Evolutionary conservation across 2,797 vertebrate species (phyloP), one percentile per base, ranked within the genome.

Genomic region (Schizopygopsis pylzovi): DNA sequence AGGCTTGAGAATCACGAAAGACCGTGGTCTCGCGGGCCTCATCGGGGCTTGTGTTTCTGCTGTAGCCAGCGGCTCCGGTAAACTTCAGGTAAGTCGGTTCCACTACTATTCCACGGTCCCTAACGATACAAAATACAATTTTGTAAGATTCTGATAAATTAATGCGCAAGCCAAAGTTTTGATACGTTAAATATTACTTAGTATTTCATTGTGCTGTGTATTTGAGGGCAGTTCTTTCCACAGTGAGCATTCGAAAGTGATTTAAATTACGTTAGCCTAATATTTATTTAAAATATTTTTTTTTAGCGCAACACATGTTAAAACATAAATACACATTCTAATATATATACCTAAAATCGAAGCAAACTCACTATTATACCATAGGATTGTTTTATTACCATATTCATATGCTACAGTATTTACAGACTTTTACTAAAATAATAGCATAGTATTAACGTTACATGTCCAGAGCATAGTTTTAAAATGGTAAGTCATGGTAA

Each of bases 81-180:
- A 81, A 81, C 76, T 80, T 16, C 2, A 85, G 84, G 84, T 85
- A 85, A 85, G 68, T 15, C 5, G 13, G 9, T 52, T 25, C 3
- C 28, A n/a, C 11, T 7, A 10, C 41, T 37, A 13, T 65, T 47
- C 45, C 13, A 25, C n/a, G 7, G 18, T 71, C 4, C 10, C 12
- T 15, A 16, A 16, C 20, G n/a, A 52, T 61, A 6, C 22, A 65
- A 61, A 25, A 82, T n/a, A 20, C 4, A 22, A 7, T 37, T 22
- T 1, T 41, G 15, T 56, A 68, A 43, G 0, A 70, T 79, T 78
- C 4, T 77, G 16, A 33, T 68, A 9, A 20, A 22, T 59, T 28
- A 13, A 20, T 7, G 6, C n/a, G 22, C 12, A 6, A 54, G 61
- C 8, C 12, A 20, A 43, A 43, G 33, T 52, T 71, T 71, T 68